These are phyloP conservation scores for Thereva nobilitata DNA, from an alignment of 2,888 invertebrate genomes.

Conservation along the genomic window DNA sequence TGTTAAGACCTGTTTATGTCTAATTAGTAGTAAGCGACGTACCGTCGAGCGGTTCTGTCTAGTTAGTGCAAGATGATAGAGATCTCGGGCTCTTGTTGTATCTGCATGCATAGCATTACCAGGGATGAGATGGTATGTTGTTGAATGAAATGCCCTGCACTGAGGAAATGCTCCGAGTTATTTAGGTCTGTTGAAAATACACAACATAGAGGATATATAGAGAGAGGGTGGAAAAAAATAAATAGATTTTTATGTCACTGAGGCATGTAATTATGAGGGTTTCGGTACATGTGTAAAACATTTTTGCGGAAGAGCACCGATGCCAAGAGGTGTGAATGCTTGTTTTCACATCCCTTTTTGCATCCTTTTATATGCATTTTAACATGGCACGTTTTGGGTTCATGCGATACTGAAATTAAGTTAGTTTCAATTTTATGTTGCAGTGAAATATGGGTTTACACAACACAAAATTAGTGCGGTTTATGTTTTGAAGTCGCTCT, in stretches of 20 bases:
- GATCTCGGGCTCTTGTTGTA: not conserved
- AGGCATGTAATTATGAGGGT: constrained; percentile 7
- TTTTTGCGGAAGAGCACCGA: constrained; percentile 13
- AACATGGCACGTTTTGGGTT: no score
- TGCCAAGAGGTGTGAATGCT: constrained; percentile 12
- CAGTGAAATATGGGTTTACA: no score
- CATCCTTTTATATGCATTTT: no score
- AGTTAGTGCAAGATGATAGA: constrained; percentile 18
- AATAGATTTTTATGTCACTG: not conserved
- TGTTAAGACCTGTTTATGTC: constrained; percentile 34
- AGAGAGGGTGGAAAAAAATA: not conserved
- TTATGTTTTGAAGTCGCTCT: no score
- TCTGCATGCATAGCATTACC: not conserved
- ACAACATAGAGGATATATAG: constrained; percentile 1
- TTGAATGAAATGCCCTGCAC: constrained; percentile 16
- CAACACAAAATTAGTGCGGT: no score
- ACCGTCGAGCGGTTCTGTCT: constrained; percentile 11
- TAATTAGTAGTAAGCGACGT: constrained; percentile 32
- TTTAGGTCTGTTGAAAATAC: not conserved
- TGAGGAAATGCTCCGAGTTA: constrained; percentile 6
- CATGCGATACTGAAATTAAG: no score
- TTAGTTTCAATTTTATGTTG: no score
- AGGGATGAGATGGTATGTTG: not conserved
- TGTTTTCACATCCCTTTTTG: no score
- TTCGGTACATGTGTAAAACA: constrained; percentile 1